Conservation (phyloP, 2,888 invertebrate genomes). For the Drosophila koepferae region DNA sequence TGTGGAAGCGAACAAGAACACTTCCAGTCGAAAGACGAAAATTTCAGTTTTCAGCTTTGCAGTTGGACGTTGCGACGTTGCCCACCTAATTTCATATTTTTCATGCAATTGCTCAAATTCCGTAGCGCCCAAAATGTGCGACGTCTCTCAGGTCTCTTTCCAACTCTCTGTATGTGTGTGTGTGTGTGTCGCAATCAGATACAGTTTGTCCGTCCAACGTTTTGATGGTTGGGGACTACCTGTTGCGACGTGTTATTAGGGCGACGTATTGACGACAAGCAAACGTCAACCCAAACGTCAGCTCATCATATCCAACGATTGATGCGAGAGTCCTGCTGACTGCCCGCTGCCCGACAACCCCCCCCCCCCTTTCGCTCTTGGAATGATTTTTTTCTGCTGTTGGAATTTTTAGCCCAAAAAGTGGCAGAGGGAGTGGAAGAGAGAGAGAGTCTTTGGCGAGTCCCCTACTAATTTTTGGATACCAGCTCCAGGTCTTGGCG, state of each 20-base stretch:
- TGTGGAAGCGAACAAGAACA: not conserved
- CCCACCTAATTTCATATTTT: constrained; percentile 84
- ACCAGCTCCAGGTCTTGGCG: constrained; percentile 16
- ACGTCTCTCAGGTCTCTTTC: constrained; percentile 1
- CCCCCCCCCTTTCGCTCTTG: constrained; percentile 25
- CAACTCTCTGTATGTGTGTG: constrained; percentile 4
- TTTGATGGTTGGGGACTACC: constrained; percentile 81
- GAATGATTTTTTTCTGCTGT: constrained; percentile 28
- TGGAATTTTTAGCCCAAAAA: constrained; percentile 66
- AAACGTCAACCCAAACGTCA: constrained; percentile 84
- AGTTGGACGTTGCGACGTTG: constrained; percentile 50
- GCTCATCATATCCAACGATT: constrained; percentile 80
- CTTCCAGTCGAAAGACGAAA: constrained; percentile 5
- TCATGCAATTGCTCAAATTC: constrained; percentile 82
- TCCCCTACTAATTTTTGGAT: constrained; percentile 67
- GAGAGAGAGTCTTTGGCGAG: constrained; percentile 12
- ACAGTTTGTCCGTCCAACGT: constrained; percentile 48
- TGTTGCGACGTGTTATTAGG: constrained; percentile 85
- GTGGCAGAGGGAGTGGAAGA: constrained; percentile 1
- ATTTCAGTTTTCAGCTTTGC: constrained; percentile 25
- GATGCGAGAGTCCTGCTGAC: constrained; percentile 60
- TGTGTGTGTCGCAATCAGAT: constrained; percentile 70
- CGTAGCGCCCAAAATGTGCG: constrained; percentile 50
- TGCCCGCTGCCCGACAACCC: not conserved
- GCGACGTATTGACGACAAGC: constrained; percentile 84